phyloP scores from a whole-genome alignment of 2,113 vertebrate genomes.

The Percopsis transmontana region DNA sequence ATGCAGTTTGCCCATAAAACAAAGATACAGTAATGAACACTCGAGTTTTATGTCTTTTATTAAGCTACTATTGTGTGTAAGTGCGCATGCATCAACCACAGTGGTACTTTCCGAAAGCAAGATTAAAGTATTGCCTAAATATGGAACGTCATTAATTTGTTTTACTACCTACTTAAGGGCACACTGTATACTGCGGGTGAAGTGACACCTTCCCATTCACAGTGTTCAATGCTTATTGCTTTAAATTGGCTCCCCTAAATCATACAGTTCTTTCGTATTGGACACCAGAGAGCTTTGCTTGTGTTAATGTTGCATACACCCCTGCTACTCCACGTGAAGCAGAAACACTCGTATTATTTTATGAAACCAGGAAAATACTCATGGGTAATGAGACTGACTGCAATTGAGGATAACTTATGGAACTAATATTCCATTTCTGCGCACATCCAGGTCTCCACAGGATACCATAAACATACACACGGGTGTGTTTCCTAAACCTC shows the following conservation, averaged over 20 bases:
- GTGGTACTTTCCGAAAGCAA: slow-evolving; percentile 46
- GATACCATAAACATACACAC: slow-evolving; percentile 70
- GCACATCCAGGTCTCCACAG: slow-evolving; percentile 64
- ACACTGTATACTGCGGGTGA: slow-evolving; percentile 54
- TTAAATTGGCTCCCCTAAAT: slow-evolving; percentile 84
- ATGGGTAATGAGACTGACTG: slow-evolving; percentile 76
- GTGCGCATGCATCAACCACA: slow-evolving; percentile 61
- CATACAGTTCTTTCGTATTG: slow-evolving; percentile 66
- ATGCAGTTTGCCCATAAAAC: slow-evolving; percentile 48
- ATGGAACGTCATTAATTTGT: slow-evolving; percentile 70
- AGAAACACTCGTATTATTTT: slow-evolving; percentile 69
- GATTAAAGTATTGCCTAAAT: slow-evolving; percentile 72
- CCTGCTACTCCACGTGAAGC: slow-evolving; percentile 62
- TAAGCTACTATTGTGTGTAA: slow-evolving; percentile 55
- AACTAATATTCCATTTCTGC: slow-evolving; percentile 80
- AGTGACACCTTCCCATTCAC: slow-evolving; percentile 61
- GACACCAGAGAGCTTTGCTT: slow-evolving; percentile 74
- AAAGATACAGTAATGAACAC: slow-evolving; percentile 55
- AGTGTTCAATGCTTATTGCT: slow-evolving; percentile 80
- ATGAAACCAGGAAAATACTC: slow-evolving; percentile 69
- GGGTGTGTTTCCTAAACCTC: slow-evolving; percentile 67
- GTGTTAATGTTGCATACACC: slow-evolving; percentile 73
- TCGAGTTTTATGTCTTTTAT: slow-evolving; percentile 72
- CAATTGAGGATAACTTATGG: slow-evolving; percentile 81
- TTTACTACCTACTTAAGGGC: slow-evolving; percentile 80